Evolutionary conservation across 2,797 vertebrate genomes (phyloP).

Genomic region (Chiroxiphia lanceolata): DNA sequence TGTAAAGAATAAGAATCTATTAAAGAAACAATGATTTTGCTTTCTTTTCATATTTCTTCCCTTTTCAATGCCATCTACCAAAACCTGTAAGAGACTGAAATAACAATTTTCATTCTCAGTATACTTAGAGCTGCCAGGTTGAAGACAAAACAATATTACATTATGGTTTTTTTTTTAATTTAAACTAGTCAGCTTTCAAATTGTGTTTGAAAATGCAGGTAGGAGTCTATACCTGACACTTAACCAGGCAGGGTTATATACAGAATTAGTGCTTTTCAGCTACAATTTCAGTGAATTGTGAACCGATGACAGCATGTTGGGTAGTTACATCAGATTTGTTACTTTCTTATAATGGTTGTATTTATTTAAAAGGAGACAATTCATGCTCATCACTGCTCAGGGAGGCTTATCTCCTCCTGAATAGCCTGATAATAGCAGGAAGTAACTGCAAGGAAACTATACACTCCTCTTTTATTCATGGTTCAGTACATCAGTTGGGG

Average conservation of each 20-base stretch:
- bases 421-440: background rate
- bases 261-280: background rate
- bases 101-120: background rate
- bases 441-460: background rate
- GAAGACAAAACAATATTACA: background rate
- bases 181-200: background rate
- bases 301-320: background rate
- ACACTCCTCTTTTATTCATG: background rate
- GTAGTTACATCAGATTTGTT: background rate
- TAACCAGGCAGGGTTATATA: background rate
- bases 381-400: background rate
- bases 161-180: background rate
- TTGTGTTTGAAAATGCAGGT: background rate
- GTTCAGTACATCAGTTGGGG: background rate
- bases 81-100: background rate
- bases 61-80: background rate
- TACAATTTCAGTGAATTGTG: background rate
- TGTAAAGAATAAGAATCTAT: background rate
- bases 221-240: background rate
- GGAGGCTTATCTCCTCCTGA: background rate
- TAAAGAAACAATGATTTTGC: background rate
- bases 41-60: background rate
- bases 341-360: background rate
- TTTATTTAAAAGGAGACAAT: background rate
- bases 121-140: background rate